Base-by-base conservation (phyloP, 2,113 vertebrate species). In the Oceanodroma tethys region DNA sequence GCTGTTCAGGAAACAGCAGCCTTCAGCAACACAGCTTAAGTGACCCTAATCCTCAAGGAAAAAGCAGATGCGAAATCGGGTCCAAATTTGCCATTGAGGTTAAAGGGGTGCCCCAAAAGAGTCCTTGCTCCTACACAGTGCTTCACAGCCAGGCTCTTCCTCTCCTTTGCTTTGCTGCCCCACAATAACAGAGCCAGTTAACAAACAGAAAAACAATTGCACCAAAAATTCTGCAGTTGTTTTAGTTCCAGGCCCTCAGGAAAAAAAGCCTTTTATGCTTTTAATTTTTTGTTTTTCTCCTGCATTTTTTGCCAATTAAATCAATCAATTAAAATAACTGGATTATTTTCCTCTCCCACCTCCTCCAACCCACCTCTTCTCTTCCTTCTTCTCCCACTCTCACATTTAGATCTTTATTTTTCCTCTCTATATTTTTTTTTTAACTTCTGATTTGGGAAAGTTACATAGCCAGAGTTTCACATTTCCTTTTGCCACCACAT, bases 251-350 rank as follows among this genome's bases (percentile, higher is more conserved):
- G 74, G 60, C 40, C 89, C 68, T 88, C 40, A 32, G 74, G 6
- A 8, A 20, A 89, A 89, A 78, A 53, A 81, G 18, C 7, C 70
- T 78, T 73, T 88, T 60, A 50, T 92, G 70, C 26, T 90, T 85
- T 79, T 74, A 70, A 52, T 70, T 90, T 81, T 85, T 73, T 75
- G 47, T 0, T 81, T 84, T 85, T 81, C 50, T 66, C 42, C 53
- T 62, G 38, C 36, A 58, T 56, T 88, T 85, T 94, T 83, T 86
- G 19, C 47, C 81, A 93, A 4, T 55, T 83, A 53, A 86, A 65
- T 89, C 74, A 91, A 93, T 91, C 56, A 82, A 58, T 72, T 93
- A 86, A 86, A 93, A 91, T 75, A 72, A 72, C 75, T 45, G 38
- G 25, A 75, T 76, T 91, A 8, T 80, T 83, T 68, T 83, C 63